Base-by-base conservation (phyloP, 2,113 vertebrate genomes). In the Gadus macrocephalus region DNA sequence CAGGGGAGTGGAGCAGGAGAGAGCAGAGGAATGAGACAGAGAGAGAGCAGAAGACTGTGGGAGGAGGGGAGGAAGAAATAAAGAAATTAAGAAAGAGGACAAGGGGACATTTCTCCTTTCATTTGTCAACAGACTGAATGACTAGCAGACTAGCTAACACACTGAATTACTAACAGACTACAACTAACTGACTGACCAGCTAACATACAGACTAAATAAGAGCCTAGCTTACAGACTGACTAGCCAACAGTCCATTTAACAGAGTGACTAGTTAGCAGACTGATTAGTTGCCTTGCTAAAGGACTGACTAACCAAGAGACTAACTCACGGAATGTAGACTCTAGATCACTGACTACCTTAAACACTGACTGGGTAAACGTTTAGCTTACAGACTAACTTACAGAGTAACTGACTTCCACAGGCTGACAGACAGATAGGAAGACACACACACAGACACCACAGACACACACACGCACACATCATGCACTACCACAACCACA, bases 101-200 rank as follows among this genome's bases (percentile, higher is more conserved):
- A 80, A 79, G 79, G 79, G 85, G 80, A 84, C 83, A 76, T 85
- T 81, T 58, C 64, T 69, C 0, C 49, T 64, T 53, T 62, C 62
- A 73, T 65, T 68, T 73, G 38, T 58, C 78, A 76, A 66, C 61
- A 62, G 67, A 81, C 28, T 19, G 67, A 81, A 25, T 19, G 31
- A 35, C 31, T 35, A 35, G 31, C 31, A 35, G 31, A 35, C 4
- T 35, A 5, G 31, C 31, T 35, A 35, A 35, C 31, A 35, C 31
- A 35, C 31, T 35, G 31, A 35, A 0, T 35, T 6, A 35, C 31
- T 35, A 35, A 35, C 31, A 35, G 31, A 35, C 31, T 4, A 35
- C 4, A 35, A 20, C 55, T 35, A 35, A 35, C 31, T 4, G 31
- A 35, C 31, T 35, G 31, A 35, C 31, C 4, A 35, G 31, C 31